A percentile compares a stretch with the other conserved stretches of the same genome.
Evolutionary conservation across 2,113 vertebrate species (phyloP).

Genomic region (Megaceryle maxima): DNA sequence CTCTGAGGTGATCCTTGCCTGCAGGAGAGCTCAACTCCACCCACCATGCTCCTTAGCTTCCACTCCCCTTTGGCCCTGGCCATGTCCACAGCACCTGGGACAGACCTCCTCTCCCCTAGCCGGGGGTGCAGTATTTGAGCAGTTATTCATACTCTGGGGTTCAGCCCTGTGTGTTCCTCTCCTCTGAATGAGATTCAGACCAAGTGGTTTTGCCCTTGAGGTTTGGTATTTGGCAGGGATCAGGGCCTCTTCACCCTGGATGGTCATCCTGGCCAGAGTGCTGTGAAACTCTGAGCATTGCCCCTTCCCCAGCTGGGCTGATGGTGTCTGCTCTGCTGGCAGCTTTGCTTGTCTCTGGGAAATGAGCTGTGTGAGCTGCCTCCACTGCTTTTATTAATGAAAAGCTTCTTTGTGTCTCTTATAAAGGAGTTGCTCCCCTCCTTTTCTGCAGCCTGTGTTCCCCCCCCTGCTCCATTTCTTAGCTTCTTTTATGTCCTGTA

Average conservation of each 20-base stretch:
- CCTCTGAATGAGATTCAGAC: neutral
- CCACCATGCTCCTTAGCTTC: neutral
- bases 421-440: neutral
- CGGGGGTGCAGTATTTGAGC: neutral
- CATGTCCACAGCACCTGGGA: fast-evolving
- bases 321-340: neutral
- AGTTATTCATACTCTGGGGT: neutral
- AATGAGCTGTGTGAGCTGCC: neutral
- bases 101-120: neutral
- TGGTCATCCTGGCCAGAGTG: neutral
- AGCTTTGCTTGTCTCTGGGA: neutral
- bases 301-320: neutral
- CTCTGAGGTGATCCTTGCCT: neutral
- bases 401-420: conserved; percentile 40
- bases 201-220: neutral
- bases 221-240: neutral
- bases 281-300: neutral
- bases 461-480: neutral
- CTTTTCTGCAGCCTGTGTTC: neutral
- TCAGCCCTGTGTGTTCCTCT: neutral
- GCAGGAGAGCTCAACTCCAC: neutral
- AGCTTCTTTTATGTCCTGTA: neutral
- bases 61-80: neutral
- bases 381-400: neutral
- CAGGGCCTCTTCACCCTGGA: fast-evolving